Percentiles rank a stretch among this genome's conserved stretches.
These are phyloP conservation scores for Manduca sexta DNA, from an alignment of 1,140 invertebrate species.

Conservation along the genomic window DNA sequence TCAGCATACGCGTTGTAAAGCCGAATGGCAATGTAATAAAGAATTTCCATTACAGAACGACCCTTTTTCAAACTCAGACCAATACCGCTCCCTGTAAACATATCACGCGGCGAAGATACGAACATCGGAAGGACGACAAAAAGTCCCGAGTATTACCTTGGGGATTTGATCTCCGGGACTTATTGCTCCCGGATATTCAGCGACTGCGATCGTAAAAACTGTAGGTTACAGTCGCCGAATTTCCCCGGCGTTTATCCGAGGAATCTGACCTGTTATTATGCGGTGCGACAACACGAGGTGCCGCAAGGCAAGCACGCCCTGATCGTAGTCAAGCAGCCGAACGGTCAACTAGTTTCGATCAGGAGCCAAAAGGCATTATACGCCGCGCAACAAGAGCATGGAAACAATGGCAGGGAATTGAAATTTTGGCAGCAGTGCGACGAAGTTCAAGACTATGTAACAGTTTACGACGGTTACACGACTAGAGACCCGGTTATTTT, in stretches of 20 bases:
- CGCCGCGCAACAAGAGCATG: conserved; percentile 63
- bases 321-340: conserved; percentile 86
- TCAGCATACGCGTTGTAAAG: not conserved
- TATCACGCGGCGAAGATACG: conserved; percentile 61
- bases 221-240: conserved; percentile 91
- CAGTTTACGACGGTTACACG: conserved; percentile 92
- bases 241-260: conserved; percentile 93
- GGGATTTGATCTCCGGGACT: conserved; percentile 89
- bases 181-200: conserved; percentile 93
- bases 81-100: conserved; percentile 58
- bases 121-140: conserved; percentile 50
- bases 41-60: conserved; percentile 49
- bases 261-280: conserved; percentile 92
- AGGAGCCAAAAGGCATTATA: conserved; percentile 79
- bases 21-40: conserved; percentile 6
- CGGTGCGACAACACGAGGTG: conserved; percentile 85
- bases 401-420: conserved; percentile 56
- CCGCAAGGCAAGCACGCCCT: conserved; percentile 88
- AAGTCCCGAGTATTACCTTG: conserved; percentile 78
- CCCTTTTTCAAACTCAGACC: conserved; percentile 67
- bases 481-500: conserved; percentile 90
- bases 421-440: conserved; percentile 89
- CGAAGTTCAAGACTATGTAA: conserved; percentile 90
- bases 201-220: conserved; percentile 89
- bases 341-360: conserved; percentile 87